Evolutionary conservation across 2,888 invertebrate genomes (phyloP).

Genomic region (Cotesia congregata): DNA sequence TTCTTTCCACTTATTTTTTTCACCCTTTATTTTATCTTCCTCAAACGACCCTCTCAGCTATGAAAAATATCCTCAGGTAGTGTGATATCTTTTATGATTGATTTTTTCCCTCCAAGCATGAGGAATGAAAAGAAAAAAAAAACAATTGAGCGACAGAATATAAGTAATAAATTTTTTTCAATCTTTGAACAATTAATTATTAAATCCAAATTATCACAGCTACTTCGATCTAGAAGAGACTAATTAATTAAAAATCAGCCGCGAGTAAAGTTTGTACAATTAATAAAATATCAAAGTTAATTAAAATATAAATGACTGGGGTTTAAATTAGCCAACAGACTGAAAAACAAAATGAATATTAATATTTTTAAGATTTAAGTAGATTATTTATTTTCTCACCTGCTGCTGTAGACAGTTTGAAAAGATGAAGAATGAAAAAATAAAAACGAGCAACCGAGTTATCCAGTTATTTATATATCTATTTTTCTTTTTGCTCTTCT

Average conservation of each 20-base stretch:
- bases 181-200: neutral
- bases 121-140: neutral
- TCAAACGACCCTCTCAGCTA: slow-evolving; percentile 57
- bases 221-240: neutral
- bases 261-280: neutral
- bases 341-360: neutral
- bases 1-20: slow-evolving; percentile 12
- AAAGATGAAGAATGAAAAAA: slow-evolving; percentile 11
- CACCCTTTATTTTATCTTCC: slow-evolving; percentile 55
- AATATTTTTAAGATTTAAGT: neutral
- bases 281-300: neutral
- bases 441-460: slow-evolving; percentile 31
- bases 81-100: slow-evolving; percentile 1
- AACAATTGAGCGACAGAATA: neutral
- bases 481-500: slow-evolving; percentile 52
- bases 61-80: slow-evolving; percentile 1
- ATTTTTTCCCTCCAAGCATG: neutral
- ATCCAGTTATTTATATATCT: slow-evolving; percentile 34
- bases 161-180: neutral
- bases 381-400: neutral
- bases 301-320: neutral
- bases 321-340: neutral
- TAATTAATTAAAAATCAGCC: neutral
- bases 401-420: neutral
- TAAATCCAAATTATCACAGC: neutral